A percentile compares a stretch with the other conserved stretches of the same genome.
Evolutionary conservation across 2,888 invertebrate species (phyloP).

Genomic region (Sphaeridia pumilis): DNA sequence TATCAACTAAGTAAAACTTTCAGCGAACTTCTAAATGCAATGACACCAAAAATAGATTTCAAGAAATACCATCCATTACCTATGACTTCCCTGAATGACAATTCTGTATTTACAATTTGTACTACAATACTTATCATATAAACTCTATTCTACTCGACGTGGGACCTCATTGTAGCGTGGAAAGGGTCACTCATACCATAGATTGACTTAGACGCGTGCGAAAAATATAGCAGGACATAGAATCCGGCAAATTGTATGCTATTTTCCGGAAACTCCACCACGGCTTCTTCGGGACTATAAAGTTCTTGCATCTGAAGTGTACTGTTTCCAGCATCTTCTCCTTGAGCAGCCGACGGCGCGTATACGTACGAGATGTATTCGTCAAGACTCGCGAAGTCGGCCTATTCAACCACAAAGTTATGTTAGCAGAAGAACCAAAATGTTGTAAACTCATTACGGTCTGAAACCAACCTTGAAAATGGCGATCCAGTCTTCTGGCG

Average conservation of each 20-base stretch:
- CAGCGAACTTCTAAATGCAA: no score
- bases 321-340: conserved; percentile 4
- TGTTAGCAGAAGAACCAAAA: no score
- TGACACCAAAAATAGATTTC: no score
- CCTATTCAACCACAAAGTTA: conserved; percentile 42
- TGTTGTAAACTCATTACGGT: no score
- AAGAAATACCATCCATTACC: no score
- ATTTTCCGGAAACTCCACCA: conserved; percentile 50
- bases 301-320: conserved; percentile 14
- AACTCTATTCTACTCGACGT: no score
- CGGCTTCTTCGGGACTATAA: conserved; percentile 19
- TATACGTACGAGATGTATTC: conserved; percentile 80
- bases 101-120: no score
- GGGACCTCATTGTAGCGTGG: conserved; percentile 29
- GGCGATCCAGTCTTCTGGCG: conserved; percentile 76
- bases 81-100: no score
- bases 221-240: conserved; percentile 66
- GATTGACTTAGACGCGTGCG: conserved; percentile 55
- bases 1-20: no score
- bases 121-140: no score
- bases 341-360: conserved; percentile 36
- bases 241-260: conserved; percentile 54
- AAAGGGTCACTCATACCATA: conserved; percentile 48
- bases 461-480: conserved; percentile 60
- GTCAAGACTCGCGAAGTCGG: conserved; percentile 64